These are phyloP conservation scores for Heliconius sara DNA, from an alignment of 2,888 invertebrate species.

Conservation along the genomic window DNA sequence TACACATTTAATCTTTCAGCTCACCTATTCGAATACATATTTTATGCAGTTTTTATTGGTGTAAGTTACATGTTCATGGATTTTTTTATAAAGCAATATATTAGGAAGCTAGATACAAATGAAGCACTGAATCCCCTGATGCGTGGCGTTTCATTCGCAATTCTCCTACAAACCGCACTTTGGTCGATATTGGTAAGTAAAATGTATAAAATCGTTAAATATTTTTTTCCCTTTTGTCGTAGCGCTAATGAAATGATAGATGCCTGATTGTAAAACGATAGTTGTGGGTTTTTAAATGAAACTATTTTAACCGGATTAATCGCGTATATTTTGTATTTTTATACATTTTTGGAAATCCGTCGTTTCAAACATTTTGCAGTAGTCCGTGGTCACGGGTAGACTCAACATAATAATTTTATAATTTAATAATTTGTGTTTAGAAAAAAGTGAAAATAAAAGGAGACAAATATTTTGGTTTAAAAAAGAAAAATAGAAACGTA, in stretches of 20 bases:
- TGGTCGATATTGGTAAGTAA: slow-evolving; percentile 63
- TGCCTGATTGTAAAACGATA: no score
- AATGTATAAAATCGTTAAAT: background rate
- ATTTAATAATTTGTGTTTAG: no score
- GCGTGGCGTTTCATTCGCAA: slow-evolving; percentile 63
- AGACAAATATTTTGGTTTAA: no score
- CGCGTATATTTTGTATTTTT: no score
- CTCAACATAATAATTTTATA: no score
- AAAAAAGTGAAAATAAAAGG: no score
- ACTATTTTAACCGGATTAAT: no score
- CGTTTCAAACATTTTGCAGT: no score
- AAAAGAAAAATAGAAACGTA: no score
- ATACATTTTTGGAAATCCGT: no score
- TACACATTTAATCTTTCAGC: slow-evolving; percentile 53
- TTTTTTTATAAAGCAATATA: slow-evolving; percentile 70
- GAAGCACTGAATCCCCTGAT: slow-evolving; percentile 64
- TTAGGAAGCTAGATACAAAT: slow-evolving; percentile 61
- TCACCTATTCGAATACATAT: slow-evolving; percentile 60
- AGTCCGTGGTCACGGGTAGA: no score
- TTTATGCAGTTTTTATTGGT: slow-evolving; percentile 61
- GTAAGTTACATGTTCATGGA: slow-evolving; percentile 73
- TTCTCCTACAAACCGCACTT: slow-evolving; percentile 62
- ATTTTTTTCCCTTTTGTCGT: background rate
- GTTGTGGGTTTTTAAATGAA: background rate
- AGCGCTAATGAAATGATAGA: no score